A percentile compares a stretch with the other conserved stretches of the same genome.
These are phyloP conservation scores for Mionectes macconnelli DNA, from an alignment of 2,113 vertebrate genomes.

Conservation along the genomic window DNA sequence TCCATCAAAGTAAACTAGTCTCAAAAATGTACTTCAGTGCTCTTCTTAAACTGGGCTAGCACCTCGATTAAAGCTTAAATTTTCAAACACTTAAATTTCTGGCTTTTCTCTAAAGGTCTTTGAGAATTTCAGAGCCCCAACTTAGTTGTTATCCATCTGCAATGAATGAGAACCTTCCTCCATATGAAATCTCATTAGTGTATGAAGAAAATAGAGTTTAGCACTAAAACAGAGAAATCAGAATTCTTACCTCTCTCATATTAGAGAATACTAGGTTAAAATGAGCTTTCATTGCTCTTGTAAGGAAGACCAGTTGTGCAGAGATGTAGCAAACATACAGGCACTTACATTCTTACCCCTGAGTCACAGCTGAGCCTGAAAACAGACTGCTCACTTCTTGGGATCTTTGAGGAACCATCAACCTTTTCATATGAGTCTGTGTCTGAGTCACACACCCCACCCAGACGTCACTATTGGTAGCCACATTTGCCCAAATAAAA, in stretches of 20 bases:
- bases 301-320: background rate
- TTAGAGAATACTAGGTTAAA: background rate
- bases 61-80: background rate
- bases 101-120: background rate
- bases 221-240: background rate
- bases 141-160: background rate
- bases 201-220: background rate
- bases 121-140: background rate
- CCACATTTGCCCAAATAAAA: background rate
- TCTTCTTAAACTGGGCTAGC: background rate
- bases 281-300: background rate
- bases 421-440: fast-evolving
- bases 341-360: background rate
- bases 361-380: background rate
- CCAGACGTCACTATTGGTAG: background rate
- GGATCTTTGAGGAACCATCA: background rate
- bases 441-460: background rate
- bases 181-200: background rate
- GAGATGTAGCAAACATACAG: background rate
- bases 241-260: background rate
- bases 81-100: background rate
- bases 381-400: background rate
- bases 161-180: background rate
- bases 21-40: background rate
- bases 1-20: background rate